Conservation (phyloP, 1,140 invertebrate species). For the Eueides isabella region DNA sequence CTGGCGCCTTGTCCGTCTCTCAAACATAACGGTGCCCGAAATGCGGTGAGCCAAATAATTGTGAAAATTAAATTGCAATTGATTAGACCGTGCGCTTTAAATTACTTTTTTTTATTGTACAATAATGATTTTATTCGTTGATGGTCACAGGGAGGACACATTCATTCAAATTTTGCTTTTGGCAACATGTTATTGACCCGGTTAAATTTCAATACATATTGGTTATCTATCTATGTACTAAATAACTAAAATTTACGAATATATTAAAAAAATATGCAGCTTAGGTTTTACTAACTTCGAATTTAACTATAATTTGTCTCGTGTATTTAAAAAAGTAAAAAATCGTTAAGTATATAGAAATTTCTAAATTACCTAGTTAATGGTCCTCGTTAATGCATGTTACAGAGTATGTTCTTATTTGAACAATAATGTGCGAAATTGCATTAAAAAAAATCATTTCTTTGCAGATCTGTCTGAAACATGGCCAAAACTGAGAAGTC, state of each 20-base stretch:
- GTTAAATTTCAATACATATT: too few relatives aligned
- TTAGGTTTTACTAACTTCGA: too few relatives aligned
- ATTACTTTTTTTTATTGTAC: too few relatives aligned
- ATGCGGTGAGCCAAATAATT: background rate
- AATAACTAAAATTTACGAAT: too few relatives aligned
- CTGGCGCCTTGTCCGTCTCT: slow-evolving; percentile 35
- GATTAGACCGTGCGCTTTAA: slow-evolving; percentile 12
- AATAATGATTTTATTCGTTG: too few relatives aligned
- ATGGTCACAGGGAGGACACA: too few relatives aligned
- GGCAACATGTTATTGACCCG: too few relatives aligned
- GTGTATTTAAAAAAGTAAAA: background rate
- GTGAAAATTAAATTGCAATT: background rate
- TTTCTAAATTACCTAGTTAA: background rate
- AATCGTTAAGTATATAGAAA: background rate
- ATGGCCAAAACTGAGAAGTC: slow-evolving; percentile 79
- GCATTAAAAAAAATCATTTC: slow-evolving; percentile 20
- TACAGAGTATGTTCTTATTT: background rate
- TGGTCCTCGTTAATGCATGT: background rate
- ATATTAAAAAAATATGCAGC: too few relatives aligned
- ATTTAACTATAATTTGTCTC: too few relatives aligned
- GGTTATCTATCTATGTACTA: too few relatives aligned
- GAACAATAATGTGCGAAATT: background rate
- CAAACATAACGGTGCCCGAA: slow-evolving; percentile 31
- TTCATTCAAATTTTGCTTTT: too few relatives aligned
- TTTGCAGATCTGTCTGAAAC: slow-evolving; percentile 61